phyloP scores from a whole-genome alignment of 2,113 vertebrate species.

The Micromys minutus region DNA sequence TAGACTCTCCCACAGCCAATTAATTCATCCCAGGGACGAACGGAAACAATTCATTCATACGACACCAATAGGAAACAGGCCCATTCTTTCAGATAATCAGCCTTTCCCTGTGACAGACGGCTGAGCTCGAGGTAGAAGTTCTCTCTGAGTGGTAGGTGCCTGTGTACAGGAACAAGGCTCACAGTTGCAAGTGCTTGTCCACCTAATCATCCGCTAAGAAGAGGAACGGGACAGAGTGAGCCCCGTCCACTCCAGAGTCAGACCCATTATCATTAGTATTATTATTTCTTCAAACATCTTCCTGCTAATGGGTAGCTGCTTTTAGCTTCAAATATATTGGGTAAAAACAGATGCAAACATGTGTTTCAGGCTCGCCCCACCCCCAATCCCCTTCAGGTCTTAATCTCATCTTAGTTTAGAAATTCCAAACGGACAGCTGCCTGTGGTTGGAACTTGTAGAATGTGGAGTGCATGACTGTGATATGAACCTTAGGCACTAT shows the following conservation, averaged over 20 bases:
- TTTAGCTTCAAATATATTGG: slow-evolving; percentile 43
- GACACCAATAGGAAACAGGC: slow-evolving; percentile 20
- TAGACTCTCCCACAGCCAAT: neutral
- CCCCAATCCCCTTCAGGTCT: neutral
- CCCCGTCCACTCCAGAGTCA: neutral
- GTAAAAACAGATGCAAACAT: neutral
- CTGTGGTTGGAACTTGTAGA: neutral
- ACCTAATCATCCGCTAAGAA: neutral
- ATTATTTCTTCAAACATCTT: neutral
- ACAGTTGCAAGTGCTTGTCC: neutral
- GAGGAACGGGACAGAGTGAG: neutral
- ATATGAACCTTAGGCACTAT: neutral
- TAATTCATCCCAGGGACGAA: neutral
- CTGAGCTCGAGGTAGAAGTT: neutral
- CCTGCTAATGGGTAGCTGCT: neutral
- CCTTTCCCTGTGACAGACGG: neutral
- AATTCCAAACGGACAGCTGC: neutral
- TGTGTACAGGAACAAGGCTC: slow-evolving; percentile 11
- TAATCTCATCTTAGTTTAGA: neutral
- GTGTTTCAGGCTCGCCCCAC: neutral
- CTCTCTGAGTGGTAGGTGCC: neutral
- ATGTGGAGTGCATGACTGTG: neutral
- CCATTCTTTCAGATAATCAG: slow-evolving; percentile 25
- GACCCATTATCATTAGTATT: neutral
- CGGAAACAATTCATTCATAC: slow-evolving; percentile 31